A percentile compares a stretch with the other conserved stretches of the same genome.
phyloP scores from a whole-genome alignment of 2,797 vertebrate genomes.

The Sebastes nivosus region DNA sequence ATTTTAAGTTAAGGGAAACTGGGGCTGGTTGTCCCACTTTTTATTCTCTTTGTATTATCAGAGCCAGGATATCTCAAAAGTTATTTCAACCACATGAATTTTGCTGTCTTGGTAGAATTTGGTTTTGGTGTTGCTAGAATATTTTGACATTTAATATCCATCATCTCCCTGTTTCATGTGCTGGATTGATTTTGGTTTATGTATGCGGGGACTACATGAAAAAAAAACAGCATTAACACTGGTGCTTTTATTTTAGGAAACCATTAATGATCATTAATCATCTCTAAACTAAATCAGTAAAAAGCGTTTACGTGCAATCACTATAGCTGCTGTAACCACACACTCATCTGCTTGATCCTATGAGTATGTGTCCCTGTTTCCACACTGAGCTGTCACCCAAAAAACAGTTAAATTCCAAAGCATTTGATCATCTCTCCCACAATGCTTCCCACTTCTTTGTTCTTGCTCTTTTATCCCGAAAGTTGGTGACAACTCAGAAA shows the following conservation, averaged over 20 bases:
- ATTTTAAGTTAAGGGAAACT: slow-evolving; percentile 30
- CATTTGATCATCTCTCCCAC: slow-evolving; percentile 35
- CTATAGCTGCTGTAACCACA: background rate
- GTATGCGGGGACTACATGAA: background rate
- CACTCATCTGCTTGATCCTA: background rate
- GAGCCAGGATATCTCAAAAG: background rate
- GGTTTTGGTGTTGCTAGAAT: background rate
- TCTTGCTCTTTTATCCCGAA: background rate
- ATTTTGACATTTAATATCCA: background rate
- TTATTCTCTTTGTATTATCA: slow-evolving; percentile 1
- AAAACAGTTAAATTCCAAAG: slow-evolving; percentile 16
- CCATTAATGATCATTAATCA: background rate
- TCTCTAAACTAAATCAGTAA: background rate
- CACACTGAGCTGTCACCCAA: background rate
- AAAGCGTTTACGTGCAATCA: slow-evolving; percentile 1
- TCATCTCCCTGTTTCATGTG: background rate
- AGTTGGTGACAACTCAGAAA: slow-evolving; percentile 15
- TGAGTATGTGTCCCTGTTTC: background rate
- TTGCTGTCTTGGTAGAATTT: background rate
- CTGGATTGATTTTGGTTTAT: background rate
- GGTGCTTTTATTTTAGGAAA: slow-evolving; percentile 1
- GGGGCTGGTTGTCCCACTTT: slow-evolving; percentile 16
- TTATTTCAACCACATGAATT: background rate
- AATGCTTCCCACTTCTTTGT: background rate
- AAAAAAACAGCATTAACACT: background rate